phyloP scores from a whole-genome alignment of 2,888 invertebrate species.

The Megastigmus dorsalis region DNA sequence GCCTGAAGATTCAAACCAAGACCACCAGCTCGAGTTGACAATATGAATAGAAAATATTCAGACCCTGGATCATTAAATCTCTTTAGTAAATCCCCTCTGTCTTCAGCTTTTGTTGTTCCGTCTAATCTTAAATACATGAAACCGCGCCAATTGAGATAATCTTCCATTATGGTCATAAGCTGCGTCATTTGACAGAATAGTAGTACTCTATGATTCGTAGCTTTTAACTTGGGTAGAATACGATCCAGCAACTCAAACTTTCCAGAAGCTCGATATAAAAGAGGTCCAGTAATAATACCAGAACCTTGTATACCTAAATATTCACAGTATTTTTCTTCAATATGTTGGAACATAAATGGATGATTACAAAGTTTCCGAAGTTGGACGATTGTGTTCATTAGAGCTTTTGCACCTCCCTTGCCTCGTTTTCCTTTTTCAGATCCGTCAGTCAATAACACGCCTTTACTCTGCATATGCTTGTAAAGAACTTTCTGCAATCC shows the following conservation, averaged over 20 bases:
- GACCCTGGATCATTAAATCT: constrained; percentile 93
- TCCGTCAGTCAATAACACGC: constrained; percentile 95
- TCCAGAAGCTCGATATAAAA: constrained; percentile 94
- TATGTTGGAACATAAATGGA: constrained; percentile 99
- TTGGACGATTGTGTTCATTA: constrained; percentile 99
- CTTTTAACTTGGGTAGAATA: constrained; percentile 96
- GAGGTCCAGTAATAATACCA: constrained; percentile 89
- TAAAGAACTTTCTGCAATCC: constrained; percentile 95
- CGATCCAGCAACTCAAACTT: constrained; percentile 98
- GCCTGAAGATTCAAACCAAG: constrained; percentile 98
- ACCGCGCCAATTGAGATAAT: constrained; percentile 93
- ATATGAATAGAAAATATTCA: constrained; percentile 94
- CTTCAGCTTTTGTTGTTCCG: constrained; percentile 98
- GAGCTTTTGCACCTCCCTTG: constrained; percentile 94
- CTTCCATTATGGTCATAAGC: constrained; percentile 99
- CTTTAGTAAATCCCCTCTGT: constrained; percentile 94
- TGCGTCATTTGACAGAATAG: constrained; percentile 99
- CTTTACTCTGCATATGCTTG: constrained; percentile 98
- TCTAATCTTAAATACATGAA: constrained; percentile 95
- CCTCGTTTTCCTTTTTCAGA: constrained; percentile 96
- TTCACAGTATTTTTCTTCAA: constrained; percentile 98
- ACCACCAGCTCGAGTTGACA: constrained; percentile 98
- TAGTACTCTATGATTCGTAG: constrained; percentile 92
- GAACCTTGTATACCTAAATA: constrained; percentile 85
- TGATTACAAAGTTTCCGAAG: constrained; percentile 99